These are phyloP conservation scores for Odontomyia ornata DNA, from an alignment of 2,888 invertebrate species.

Conservation along the genomic window DNA sequence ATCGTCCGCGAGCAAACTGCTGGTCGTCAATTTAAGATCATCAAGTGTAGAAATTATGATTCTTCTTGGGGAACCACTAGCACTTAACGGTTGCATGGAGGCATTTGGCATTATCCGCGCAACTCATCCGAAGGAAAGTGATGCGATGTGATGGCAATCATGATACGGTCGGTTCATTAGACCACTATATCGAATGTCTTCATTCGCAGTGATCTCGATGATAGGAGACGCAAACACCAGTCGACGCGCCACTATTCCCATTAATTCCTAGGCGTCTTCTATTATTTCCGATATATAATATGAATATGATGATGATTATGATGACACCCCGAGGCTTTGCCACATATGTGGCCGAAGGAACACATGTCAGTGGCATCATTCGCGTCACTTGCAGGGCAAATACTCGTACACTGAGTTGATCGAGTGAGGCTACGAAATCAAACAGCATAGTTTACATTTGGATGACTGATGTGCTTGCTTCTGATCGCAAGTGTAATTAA, in stretches of 20 bases:
- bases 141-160: slow-evolving; percentile 19
- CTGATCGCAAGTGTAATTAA: background rate
- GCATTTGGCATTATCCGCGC: slow-evolving; percentile 31
- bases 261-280: slow-evolving; percentile 35
- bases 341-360: slow-evolving; percentile 37
- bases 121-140: slow-evolving; percentile 14
- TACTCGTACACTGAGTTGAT: background rate
- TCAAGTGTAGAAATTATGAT: slow-evolving; percentile 29
- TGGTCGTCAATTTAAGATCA: slow-evolving; percentile 15
- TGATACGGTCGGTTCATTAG: slow-evolving; percentile 37
- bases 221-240: slow-evolving; percentile 14
- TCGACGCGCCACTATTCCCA: slow-evolving; percentile 9
- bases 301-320: slow-evolving; percentile 43
- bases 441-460: background rate
- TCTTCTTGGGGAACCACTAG: background rate
- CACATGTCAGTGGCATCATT: slow-evolving; percentile 29
- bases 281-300: slow-evolving; percentile 38
- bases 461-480: background rate
- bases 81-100: background rate
- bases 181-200: slow-evolving; percentile 39
- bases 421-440: background rate
- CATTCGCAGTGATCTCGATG: slow-evolving; percentile 30
- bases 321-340: slow-evolving; percentile 29
- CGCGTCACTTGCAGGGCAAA: slow-evolving; percentile 3
- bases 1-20: background rate